Evolutionary conservation across 2,888 invertebrate species (phyloP).

Genomic region (Volucella bombylans): DNA sequence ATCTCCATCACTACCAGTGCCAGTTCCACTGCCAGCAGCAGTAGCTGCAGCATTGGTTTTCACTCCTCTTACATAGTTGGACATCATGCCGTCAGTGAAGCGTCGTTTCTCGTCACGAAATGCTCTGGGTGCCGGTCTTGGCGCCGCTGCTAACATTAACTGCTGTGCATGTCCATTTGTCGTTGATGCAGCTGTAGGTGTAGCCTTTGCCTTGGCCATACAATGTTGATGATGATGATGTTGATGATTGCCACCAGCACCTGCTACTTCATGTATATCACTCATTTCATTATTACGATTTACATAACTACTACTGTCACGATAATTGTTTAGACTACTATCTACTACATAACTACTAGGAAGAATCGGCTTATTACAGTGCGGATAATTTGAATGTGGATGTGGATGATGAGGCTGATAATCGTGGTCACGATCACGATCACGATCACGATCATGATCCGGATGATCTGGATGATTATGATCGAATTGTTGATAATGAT

Average conservation of each 20-base stretch:
- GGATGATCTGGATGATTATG: slow-evolving; percentile 63
- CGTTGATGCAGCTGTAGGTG: background rate
- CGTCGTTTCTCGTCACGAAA: slow-evolving; percentile 75
- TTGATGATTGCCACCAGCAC: slow-evolving; percentile 66
- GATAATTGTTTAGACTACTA: slow-evolving; percentile 73
- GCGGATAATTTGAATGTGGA: slow-evolving; percentile 36
- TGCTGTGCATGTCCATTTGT: no score
- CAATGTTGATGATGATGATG: slow-evolving; percentile 33
- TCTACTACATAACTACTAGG: slow-evolving; percentile 69
- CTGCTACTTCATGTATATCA: slow-evolving; percentile 47
- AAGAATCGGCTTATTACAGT: slow-evolving; percentile 69
- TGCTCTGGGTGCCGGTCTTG: slow-evolving; percentile 67
- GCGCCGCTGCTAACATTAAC: slow-evolving; percentile 33
- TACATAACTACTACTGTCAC: slow-evolving; percentile 71
- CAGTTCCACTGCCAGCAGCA: slow-evolving; percentile 54
- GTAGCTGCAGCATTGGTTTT: slow-evolving; percentile 56
- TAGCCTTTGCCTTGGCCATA: slow-evolving; percentile 33
- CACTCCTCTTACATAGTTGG: slow-evolving; percentile 39
- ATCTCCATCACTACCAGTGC: slow-evolving; percentile 67
- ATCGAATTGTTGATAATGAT: slow-evolving; percentile 67
- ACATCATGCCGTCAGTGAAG: slow-evolving; percentile 75
- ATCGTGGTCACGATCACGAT: slow-evolving; percentile 41
- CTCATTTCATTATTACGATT: slow-evolving; percentile 68
- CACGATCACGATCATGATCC: slow-evolving; percentile 40
- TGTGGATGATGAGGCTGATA: slow-evolving; percentile 51